A percentile compares a stretch with the other conserved stretches of the same genome.
phyloP scores from a whole-genome alignment of 2,113 vertebrate genomes.

The Alethe castanea region DNA sequence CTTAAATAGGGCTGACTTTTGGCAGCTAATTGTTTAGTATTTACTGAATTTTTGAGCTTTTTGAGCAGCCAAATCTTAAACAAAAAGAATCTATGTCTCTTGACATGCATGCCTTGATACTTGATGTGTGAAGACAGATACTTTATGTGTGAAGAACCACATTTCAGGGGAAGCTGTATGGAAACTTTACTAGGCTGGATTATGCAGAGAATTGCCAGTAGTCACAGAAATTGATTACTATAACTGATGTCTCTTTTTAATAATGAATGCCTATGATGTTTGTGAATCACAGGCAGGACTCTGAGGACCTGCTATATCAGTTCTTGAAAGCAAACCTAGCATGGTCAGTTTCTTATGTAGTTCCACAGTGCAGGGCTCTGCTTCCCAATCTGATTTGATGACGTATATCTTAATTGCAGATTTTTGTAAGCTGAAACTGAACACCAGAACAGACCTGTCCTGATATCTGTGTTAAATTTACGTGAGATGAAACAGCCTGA shows the following conservation, averaged over 20 bases:
- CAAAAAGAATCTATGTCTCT: neutral
- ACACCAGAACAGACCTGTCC: neutral
- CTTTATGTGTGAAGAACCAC: neutral
- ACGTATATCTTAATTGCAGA: neutral
- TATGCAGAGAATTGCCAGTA: neutral
- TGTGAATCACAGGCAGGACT: neutral
- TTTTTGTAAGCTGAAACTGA: neutral
- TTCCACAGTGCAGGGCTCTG: neutral
- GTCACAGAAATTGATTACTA: slow-evolving; percentile 26
- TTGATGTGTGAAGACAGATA: neutral
- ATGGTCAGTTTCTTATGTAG: neutral
- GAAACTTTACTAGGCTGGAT: neutral
- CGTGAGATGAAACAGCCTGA: neutral
- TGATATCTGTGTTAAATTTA: neutral
- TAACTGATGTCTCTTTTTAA: slow-evolving; percentile 24
- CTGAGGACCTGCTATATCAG: neutral
- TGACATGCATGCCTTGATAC: neutral
- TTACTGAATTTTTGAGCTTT: neutral
- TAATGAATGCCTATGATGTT: neutral
- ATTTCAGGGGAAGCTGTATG: neutral
- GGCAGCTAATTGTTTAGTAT: neutral
- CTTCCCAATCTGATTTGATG: neutral
- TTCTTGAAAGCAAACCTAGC: neutral
- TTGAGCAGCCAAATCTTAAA: neutral
- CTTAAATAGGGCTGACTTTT: neutral